phyloP scores from a whole-genome alignment of 1,140 invertebrate genomes.

The Heliothis subflexa region DNA sequence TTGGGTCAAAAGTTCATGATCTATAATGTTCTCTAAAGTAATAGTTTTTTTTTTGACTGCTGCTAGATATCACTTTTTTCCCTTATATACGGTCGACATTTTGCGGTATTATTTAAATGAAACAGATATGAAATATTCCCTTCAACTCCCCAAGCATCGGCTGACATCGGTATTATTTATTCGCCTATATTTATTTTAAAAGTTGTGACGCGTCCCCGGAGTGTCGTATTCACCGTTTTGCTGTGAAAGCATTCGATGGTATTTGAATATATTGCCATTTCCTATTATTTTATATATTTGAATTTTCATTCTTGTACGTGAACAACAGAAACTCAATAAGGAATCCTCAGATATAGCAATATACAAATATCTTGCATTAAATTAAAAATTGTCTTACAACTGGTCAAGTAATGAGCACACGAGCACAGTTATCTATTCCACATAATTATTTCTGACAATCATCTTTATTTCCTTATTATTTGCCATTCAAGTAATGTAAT shows the following conservation, averaged over 20 bases:
- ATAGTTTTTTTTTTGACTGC: background rate
- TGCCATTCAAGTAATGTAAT: no score
- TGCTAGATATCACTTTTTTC: background rate
- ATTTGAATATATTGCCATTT: conserved; percentile 37
- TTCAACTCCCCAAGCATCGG: conserved; percentile 35
- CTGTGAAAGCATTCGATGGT: conserved; percentile 39
- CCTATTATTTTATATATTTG: background rate
- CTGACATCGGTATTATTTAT: conserved; percentile 36
- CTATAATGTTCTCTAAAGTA: no score
- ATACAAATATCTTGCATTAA: no score
- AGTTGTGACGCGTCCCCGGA: conserved; percentile 33
- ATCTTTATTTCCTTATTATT: no score
- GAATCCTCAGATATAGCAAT: background rate
- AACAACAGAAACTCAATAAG: background rate
- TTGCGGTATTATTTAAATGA: conserved; percentile 23
- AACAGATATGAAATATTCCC: conserved; percentile 20
- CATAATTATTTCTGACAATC: no score
- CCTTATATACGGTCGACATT: background rate
- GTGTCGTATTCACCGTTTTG: conserved; percentile 36
- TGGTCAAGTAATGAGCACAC: no score
- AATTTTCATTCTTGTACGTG: background rate
- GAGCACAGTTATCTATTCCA: no score
- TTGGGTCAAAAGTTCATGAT: no score
- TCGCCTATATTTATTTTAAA: conserved; percentile 44
- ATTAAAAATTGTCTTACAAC: no score